Evolutionary conservation across 30 jellyfish, hydroid and myxozoan species (phyloP), one percentile per base, ranked within the genome.

Genomic region (Cassiopea andromeda): DNA sequence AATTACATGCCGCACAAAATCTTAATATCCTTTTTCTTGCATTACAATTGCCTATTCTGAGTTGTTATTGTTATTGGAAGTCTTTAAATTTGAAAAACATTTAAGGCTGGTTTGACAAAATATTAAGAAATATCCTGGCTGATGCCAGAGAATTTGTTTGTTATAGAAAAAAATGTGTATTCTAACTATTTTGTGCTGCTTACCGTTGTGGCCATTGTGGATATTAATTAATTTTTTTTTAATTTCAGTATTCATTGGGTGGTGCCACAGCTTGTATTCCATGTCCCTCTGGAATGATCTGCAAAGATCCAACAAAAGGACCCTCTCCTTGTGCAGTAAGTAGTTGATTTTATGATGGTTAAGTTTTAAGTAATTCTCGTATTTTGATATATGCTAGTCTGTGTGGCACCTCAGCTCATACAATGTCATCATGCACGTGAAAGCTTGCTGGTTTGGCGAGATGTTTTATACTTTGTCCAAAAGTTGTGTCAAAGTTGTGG

Each of bases 231-330:
- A 38, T 78, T 78, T 18, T 14, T 50, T n/a, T 50, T 50, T 3
- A 14, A 47, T 78, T 74, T 17, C 77, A 89, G 96, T 96, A 91
- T 77, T 91, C 98, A 46, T 87, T 87, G 19, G 97, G 96, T 17
- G 94, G 95, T 27, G 57, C 99, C 18, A 75, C 80, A 17, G 46
- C 85, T 18, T 96, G 99, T 61, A 87, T 83, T 1, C 92, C 94
- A 17, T 96, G 99, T 68, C 99, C 99, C 3, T 44, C 91, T n/a
- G 99, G 99, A 60, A 89, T 89, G 96, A 73, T 78, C 1, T 89
- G 96, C 79, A 10, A 87, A 7, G 92, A 82, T 60, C 92, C 92
- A 12, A 73, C 89, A 45, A 50, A 60, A 66, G 73, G 84, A 27
- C 96, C 96, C 2, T 44, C 92, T 3, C 89, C 96, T 3, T 89